Evolutionary conservation across 2,113 vertebrate genomes (phyloP).

Genomic region (Nipponia nippon): DNA sequence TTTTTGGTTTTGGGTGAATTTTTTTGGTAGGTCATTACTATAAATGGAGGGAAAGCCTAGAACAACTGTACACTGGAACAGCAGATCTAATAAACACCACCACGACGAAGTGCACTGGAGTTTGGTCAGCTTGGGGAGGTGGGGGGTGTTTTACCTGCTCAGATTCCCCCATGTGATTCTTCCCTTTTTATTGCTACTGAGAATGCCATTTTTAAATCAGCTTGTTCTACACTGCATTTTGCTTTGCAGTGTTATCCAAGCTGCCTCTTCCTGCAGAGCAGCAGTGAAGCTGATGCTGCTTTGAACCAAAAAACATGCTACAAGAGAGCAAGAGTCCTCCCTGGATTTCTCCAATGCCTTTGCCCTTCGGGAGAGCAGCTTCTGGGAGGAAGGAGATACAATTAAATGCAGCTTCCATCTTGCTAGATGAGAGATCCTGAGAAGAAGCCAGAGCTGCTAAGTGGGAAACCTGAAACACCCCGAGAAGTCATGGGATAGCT

Average conservation of each 20-base stretch:
- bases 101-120: not conserved
- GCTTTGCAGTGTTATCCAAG: not conserved
- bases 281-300: not conserved
- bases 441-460: not conserved
- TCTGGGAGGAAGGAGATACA: not conserved
- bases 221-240: constrained; percentile 10
- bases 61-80: not conserved
- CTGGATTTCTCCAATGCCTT: not conserved
- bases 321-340: not conserved
- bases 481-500: not conserved
- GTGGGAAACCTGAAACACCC: not conserved
- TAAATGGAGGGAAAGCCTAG: not conserved
- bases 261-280: not conserved
- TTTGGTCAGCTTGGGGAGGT: not conserved
- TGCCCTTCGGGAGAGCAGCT: not conserved
- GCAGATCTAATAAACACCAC: not conserved
- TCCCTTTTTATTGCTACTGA: not conserved
- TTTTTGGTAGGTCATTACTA: not conserved
- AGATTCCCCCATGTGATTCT: constrained; percentile 10
- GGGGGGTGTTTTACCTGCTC: constrained; percentile 19
- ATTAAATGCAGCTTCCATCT: not conserved
- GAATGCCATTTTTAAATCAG: constrained; percentile 37
- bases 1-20: not conserved
- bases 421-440: not conserved
- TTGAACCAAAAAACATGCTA: not conserved